These are phyloP conservation scores for Hassar affinis DNA, from an alignment of 2,113 vertebrate species.

Conservation along the genomic window DNA sequence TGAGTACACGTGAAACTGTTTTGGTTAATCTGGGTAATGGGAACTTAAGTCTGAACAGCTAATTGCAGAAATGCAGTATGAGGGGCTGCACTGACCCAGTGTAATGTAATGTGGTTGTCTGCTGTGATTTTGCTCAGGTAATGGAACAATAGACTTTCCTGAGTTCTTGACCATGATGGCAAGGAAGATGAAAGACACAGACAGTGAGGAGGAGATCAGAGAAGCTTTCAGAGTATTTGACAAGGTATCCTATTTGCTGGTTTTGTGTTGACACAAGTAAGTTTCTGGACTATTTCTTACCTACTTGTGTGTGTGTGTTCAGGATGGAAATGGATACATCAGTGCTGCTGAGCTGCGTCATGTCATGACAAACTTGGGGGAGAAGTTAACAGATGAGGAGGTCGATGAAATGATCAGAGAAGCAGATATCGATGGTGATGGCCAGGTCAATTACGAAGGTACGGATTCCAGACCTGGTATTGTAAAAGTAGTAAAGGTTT, in stretches of 20 bases:
- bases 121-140: conserved; percentile 71
- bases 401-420: conserved; percentile 93
- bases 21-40: conserved; percentile 11
- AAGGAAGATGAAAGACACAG: conserved; percentile 93
- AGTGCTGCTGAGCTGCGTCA: conserved; percentile 89
- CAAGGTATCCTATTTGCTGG: conserved; percentile 72
- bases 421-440: conserved; percentile 91
- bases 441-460: conserved; percentile 95
- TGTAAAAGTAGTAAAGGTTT: neutral
- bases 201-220: conserved; percentile 91
- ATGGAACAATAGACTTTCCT: conserved; percentile 90
- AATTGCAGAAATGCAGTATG: neutral
- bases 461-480: conserved; percentile 4
- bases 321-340: conserved; percentile 90
- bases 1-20: conserved; percentile 56
- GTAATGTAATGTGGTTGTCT: neutral
- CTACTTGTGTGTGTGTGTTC: neutral
- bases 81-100: neutral
- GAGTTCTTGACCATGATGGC: conserved; percentile 94
- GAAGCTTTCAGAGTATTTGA: conserved; percentile 92
- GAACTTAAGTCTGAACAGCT: neutral
- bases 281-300: neutral
- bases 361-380: conserved; percentile 91
- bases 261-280: neutral
- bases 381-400: conserved; percentile 90